A percentile compares a stretch with the other conserved stretches of the same genome.
phyloP scores from a whole-genome alignment of 2,888 invertebrate genomes.

The Drosophila lutescens region DNA sequence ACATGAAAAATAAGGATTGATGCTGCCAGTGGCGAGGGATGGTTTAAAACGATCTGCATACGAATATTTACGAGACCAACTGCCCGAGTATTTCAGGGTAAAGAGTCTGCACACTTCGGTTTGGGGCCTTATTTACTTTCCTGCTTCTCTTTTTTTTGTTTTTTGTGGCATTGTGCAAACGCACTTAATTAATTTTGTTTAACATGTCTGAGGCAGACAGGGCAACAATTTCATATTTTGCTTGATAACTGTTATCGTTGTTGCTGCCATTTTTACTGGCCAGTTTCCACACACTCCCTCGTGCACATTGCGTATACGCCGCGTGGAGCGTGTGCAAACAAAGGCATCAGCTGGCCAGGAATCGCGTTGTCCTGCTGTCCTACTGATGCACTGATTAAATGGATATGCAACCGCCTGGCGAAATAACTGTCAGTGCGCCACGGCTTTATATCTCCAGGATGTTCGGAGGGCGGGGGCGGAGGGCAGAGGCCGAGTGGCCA shows the following conservation, averaged over 20 bases:
- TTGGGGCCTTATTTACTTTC: background rate
- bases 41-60: background rate
- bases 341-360: conserved; percentile 31
- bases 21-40: background rate
- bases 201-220: conserved; percentile 44
- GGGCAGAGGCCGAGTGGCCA: too few species aligned
- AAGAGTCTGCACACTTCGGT: conserved; percentile 23
- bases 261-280: conserved; percentile 19
- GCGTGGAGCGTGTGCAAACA: conserved; percentile 41
- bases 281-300: conserved; percentile 37
- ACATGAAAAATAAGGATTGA: conserved; percentile 32
- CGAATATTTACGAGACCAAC: background rate
- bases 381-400: conserved; percentile 68
- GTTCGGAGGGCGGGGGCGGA: background rate
- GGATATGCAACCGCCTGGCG: conserved; percentile 55
- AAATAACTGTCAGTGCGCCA: conserved; percentile 47
- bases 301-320: conserved; percentile 50
- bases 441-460: conserved; percentile 10
- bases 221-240: conserved; percentile 67
- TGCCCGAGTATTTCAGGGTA: background rate
- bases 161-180: conserved; percentile 33
- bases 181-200: conserved; percentile 72
- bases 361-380: conserved; percentile 14
- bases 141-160: background rate
- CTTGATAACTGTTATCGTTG: conserved; percentile 59